Conservation (phyloP, 1,140 invertebrate species). For the Pogonomyrmex californicus region DNA sequence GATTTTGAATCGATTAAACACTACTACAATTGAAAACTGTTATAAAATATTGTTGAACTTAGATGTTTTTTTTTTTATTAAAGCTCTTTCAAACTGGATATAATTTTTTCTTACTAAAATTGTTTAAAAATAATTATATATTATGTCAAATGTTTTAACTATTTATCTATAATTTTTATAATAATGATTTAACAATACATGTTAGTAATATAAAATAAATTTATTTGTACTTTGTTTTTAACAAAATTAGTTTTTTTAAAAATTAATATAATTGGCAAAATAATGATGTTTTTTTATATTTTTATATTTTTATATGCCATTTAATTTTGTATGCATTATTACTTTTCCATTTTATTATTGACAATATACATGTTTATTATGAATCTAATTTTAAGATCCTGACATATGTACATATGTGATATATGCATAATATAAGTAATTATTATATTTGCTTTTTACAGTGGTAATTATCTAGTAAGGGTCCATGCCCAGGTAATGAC, state of each 20-base stretch:
- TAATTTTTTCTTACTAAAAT: background rate
- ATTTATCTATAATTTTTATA: background rate
- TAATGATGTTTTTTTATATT: background rate
- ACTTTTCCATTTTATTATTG: background rate
- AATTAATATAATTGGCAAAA: background rate
- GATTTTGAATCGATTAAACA: too few species aligned
- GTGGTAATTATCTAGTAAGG: slow-evolving; percentile 96
- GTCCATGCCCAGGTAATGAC: slow-evolving; percentile 99
- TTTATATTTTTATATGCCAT: background rate
- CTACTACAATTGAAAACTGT: too few species aligned
- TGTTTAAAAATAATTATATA: background rate
- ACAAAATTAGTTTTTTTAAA: background rate
- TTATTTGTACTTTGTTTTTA: background rate
- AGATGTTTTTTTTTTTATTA: too few species aligned
- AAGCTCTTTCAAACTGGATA: background rate
- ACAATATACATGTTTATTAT: background rate
- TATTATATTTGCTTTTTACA: slow-evolving; percentile 86
- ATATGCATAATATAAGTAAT: background rate
- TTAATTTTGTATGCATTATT: background rate
- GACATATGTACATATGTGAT: background rate
- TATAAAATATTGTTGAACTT: too few species aligned
- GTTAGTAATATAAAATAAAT: slow-evolving; percentile 1
- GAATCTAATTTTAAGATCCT: background rate
- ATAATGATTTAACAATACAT: background rate
- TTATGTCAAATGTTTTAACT: background rate